Conservation (phyloP, 2,113 vertebrate genomes). For the Ameiurus melas region DNA sequence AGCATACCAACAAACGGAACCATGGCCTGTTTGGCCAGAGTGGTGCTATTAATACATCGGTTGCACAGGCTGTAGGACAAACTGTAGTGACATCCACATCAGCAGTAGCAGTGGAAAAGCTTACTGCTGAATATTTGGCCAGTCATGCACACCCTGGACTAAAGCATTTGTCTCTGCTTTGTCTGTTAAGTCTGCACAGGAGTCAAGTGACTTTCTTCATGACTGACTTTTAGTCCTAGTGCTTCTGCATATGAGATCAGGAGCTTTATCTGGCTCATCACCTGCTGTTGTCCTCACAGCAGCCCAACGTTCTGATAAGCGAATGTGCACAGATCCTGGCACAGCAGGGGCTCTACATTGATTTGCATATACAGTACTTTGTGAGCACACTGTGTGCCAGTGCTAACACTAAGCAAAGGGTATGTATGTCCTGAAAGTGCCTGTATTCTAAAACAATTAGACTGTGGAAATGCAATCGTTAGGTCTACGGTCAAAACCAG, state of each 20-base stretch:
- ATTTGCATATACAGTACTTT: slow-evolving; percentile 7
- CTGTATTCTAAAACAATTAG: not conserved
- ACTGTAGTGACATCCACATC: not conserved
- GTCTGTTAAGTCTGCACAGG: not conserved
- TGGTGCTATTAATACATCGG: not conserved
- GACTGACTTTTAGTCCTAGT: slow-evolving; percentile 1
- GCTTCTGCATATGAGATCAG: not conserved
- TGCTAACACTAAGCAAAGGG: not conserved
- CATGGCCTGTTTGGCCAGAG: not conserved
- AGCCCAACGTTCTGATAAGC: slow-evolving; percentile 7
- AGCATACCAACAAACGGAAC: not conserved
- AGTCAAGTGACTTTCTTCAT: not conserved
- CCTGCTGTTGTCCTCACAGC: slow-evolving; percentile 10
- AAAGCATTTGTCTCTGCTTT: not conserved
- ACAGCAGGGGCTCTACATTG: not conserved
- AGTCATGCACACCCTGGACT: not conserved
- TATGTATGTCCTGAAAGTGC: not conserved
- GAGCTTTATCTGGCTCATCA: slow-evolving; percentile 13
- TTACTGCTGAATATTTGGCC: not conserved
- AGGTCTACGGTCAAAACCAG: not conserved
- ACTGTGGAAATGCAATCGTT: not conserved
- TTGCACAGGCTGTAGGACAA: not conserved
- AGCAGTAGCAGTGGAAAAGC: not conserved
- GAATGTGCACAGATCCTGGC: slow-evolving; percentile 2
- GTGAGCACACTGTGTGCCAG: not conserved